These are phyloP conservation scores for Heliconius eleuchia DNA, from an alignment of 1,140 invertebrate species.

Conservation along the genomic window DNA sequence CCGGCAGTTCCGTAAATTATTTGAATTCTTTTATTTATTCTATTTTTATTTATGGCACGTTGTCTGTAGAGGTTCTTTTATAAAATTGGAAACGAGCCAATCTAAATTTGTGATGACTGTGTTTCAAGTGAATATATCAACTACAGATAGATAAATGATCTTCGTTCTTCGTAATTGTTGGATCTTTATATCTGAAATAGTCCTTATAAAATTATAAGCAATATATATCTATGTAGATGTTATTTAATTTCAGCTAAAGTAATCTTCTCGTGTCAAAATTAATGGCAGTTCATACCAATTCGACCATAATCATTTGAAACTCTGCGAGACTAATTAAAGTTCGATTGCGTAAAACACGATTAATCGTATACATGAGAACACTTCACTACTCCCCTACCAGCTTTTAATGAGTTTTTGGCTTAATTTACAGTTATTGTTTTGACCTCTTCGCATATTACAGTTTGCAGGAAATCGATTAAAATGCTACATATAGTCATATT, in stretches of 20 bases:
- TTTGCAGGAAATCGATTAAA: constrained; percentile 2
- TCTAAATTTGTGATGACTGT: constrained; percentile 66
- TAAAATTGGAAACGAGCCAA: constrained; percentile 62
- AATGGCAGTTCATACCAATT: constrained; percentile 12
- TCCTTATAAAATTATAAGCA: neutral
- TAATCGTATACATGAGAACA: constrained; percentile 47
- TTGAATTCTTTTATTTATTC: neutral
- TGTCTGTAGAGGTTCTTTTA: constrained; percentile 45
- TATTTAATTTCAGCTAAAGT: neutral
- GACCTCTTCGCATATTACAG: constrained; percentile 41
- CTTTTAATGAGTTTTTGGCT: constrained; percentile 75
- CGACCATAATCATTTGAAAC: constrained; percentile 34
- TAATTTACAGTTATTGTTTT: constrained; percentile 78
- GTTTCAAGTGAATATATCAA: constrained; percentile 70
- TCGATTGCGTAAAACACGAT: constrained; percentile 61
- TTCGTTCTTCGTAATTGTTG: constrained; percentile 62
- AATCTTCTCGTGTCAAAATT: neutral
- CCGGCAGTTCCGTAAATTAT: neutral
- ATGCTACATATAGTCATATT: neutral
- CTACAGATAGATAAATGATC: constrained; percentile 72
- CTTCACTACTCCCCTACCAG: constrained; percentile 42
- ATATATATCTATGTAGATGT: neutral
- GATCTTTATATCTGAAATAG: neutral
- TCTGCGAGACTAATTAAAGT: constrained; percentile 46
- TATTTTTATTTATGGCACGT: constrained; percentile 47